These are phyloP conservation scores for Diplosoma virens DNA, from an alignment of 23 tunicate species.

Conservation along the genomic window DNA sequence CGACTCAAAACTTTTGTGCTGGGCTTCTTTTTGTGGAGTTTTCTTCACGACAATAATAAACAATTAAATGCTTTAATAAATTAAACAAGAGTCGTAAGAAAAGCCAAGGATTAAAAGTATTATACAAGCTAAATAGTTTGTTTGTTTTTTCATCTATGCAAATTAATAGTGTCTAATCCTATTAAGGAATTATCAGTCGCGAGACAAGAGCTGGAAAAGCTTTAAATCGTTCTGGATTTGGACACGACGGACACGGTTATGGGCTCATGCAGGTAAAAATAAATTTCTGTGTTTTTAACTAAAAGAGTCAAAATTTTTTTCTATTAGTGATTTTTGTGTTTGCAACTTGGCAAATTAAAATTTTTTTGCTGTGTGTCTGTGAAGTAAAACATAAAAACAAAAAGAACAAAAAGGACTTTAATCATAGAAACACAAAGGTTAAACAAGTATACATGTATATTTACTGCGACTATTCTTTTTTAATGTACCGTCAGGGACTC, in stretches of 20 bases:
- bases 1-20: no score
- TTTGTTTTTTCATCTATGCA: no score
- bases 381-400: background rate
- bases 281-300: no score
- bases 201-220: conserved; percentile 90
- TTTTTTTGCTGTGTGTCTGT: background rate
- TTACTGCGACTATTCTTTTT: no score
- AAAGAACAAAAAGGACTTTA: background rate
- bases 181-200: conserved; percentile 71
- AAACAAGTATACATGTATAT: no score
- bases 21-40: no score
- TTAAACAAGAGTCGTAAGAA: no score
- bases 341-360: background rate
- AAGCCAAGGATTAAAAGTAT: no score
- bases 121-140: no score
- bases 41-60: no score
- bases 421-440: background rate
- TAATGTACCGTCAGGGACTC: no score
- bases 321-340: background rate
- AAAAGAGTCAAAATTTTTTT: background rate
- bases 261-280: conserved; percentile 98
- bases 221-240: conserved; percentile 54
- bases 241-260: conserved; percentile 82
- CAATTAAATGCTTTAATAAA: background rate
- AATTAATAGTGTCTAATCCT: background rate